Evolutionary conservation across 2,113 vertebrate species (phyloP).

Genomic region (Lepidothrix coronata): DNA sequence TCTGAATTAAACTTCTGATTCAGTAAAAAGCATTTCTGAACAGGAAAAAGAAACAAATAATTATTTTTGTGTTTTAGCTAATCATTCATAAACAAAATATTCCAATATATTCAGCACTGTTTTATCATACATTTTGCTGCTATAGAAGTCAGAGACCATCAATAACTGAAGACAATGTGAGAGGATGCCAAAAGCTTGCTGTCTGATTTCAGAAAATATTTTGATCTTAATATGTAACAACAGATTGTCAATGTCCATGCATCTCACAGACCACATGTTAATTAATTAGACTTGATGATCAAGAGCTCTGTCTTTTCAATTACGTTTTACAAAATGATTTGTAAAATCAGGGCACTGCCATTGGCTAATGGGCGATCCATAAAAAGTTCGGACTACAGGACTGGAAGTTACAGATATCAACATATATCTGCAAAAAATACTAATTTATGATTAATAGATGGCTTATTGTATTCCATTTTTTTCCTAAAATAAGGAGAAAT

Average conservation of each 20-base stretch:
- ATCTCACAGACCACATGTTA: slow-evolving; percentile 28
- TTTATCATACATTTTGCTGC: not conserved
- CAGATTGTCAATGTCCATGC: slow-evolving; percentile 26
- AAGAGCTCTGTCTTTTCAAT: slow-evolving; percentile 46
- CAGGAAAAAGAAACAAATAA: not conserved
- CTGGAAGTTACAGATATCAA: not conserved
- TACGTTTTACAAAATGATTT: slow-evolving; percentile 14
- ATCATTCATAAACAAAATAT: not conserved
- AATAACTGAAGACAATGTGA: slow-evolving; percentile 15
- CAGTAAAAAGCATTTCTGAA: slow-evolving; percentile 14
- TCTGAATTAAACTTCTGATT: slow-evolving; percentile 33
- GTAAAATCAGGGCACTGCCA: slow-evolving; percentile 14
- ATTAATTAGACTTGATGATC: slow-evolving; percentile 54
- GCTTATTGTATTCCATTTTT: not conserved
- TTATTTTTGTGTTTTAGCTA: not conserved
- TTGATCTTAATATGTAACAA: slow-evolving; percentile 56
- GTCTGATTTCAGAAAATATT: slow-evolving; percentile 31
- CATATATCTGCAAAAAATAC: not conserved
- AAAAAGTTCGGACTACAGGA: not conserved
- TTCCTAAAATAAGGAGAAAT: not conserved
- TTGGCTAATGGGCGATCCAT: not conserved
- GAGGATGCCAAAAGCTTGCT: slow-evolving; percentile 27
- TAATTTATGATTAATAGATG: not conserved
- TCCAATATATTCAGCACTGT: not conserved
- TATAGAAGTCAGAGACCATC: slow-evolving; percentile 11